Evolutionary conservation across 2,888 invertebrate species (phyloP).

Genomic region (Euplexia lucipara): DNA sequence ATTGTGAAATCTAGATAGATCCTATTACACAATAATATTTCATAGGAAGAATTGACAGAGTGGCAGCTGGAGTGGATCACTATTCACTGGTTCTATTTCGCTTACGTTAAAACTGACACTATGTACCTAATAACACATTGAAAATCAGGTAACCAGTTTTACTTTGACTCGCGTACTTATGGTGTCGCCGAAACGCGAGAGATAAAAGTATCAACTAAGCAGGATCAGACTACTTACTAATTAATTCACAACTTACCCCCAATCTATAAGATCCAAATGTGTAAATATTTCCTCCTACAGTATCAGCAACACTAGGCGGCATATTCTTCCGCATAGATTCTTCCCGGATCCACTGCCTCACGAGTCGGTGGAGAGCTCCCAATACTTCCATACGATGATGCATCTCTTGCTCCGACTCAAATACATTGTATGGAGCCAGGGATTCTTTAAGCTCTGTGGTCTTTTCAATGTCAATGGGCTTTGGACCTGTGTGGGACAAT

Average conservation of each 20-base stretch:
- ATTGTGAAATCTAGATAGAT: no score
- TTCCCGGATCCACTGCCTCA: conserved; percentile 98
- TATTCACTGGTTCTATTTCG: no score
- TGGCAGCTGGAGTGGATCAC: no score
- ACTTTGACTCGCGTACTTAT: no score
- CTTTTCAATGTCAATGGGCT: conserved; percentile 94
- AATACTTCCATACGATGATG: conserved; percentile 97
- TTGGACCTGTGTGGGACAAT: conserved; percentile 91
- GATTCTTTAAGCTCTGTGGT: conserved; percentile 95
- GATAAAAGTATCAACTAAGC: no score
- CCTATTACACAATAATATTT: no score
- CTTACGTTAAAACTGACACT: no score
- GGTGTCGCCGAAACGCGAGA: no score
- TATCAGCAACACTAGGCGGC: conserved; percentile 97
- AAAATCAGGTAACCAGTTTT: no score
- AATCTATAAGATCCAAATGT: conserved; percentile 99
- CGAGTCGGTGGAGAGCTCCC: conserved; percentile 96
- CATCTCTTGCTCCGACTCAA: conserved; percentile 97
- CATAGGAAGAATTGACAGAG: no score
- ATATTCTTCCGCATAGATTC: conserved; percentile 97
- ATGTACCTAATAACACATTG: no score
- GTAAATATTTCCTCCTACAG: conserved; percentile 99
- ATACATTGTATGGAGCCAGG: conserved; percentile 96
- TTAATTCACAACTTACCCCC: conserved; percentile 91
- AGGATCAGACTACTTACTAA: no score